A percentile compares a stretch with the other conserved stretches of the same genome.
Evolutionary conservation across 2,888 invertebrate genomes (phyloP).

Genomic region (Eupithecia inturbata): DNA sequence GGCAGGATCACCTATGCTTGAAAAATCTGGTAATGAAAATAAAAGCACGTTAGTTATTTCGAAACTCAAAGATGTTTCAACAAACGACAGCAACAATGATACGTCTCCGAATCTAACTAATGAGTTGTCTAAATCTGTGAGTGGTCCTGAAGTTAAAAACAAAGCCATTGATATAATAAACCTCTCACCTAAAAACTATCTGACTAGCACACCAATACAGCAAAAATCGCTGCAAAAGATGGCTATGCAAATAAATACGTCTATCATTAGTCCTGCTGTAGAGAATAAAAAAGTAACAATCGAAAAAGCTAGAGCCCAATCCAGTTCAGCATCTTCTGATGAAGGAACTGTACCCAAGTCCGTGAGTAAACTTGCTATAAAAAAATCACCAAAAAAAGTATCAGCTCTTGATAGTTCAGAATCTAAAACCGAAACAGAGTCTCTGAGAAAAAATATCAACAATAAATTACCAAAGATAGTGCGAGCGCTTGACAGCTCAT

Average conservation of each 20-base stretch:
- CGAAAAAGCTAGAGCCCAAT: constrained; percentile 26
- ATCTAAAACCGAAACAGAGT: constrained; percentile 11
- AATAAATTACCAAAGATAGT: constrained; percentile 14
- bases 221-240: constrained; percentile 62
- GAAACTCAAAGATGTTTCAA: constrained; percentile 65
- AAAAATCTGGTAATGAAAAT: constrained; percentile 57
- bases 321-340: background rate
- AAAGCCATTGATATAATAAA: constrained; percentile 56
- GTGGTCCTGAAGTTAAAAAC: constrained; percentile 51
- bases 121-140: constrained; percentile 58
- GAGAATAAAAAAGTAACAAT: constrained; percentile 43
- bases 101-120: constrained; percentile 53
- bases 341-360: constrained; percentile 18
- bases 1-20: constrained; percentile 49
- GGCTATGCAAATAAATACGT: constrained; percentile 63
- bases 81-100: constrained; percentile 51
- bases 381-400: constrained; percentile 18
- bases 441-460: background rate
- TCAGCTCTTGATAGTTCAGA: constrained; percentile 14
- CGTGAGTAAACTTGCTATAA: constrained; percentile 4
- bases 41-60: constrained; percentile 70
- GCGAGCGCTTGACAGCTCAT: constrained; percentile 8
- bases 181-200: constrained; percentile 55
- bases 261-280: constrained; percentile 57
- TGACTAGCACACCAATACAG: constrained; percentile 73